These are phyloP conservation scores for Drosophila emarginata DNA, from an alignment of 2,888 invertebrate genomes.

Conservation along the genomic window DNA sequence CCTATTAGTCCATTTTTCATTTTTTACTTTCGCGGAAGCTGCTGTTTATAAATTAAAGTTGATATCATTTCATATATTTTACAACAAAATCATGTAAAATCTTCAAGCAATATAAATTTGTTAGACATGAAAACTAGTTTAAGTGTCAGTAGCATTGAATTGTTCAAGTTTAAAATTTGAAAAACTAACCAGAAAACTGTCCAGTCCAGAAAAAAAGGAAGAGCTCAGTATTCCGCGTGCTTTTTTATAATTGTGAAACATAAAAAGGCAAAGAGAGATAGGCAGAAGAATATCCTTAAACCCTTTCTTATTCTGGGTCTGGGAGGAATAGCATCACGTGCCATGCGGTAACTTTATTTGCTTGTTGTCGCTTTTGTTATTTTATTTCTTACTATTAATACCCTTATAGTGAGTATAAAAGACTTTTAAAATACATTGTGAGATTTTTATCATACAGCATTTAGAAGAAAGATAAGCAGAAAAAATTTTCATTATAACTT, in stretches of 20 bases:
- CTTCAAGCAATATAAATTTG: neutral
- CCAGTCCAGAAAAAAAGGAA: neutral
- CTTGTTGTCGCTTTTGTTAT: constrained; percentile 5
- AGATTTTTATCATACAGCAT: too few relatives aligned
- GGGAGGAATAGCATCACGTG: constrained; percentile 38
- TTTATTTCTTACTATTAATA: constrained; percentile 4
- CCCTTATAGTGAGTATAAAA: constrained; percentile 11
- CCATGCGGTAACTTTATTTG: constrained; percentile 51
- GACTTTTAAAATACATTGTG: too few relatives aligned
- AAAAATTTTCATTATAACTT: too few relatives aligned
- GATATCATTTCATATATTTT: too few relatives aligned
- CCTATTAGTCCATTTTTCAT: too few relatives aligned
- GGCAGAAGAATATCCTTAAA: constrained; percentile 5
- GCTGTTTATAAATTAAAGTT: too few relatives aligned
- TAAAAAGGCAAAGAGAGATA: neutral
- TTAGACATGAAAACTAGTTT: neutral
- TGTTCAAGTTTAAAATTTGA: neutral
- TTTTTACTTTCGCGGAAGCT: neutral
- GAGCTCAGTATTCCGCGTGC: neutral
- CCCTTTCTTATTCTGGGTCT: constrained; percentile 8
- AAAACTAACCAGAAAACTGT: neutral
- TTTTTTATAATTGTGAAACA: constrained; percentile 2
- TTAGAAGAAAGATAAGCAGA: too few relatives aligned
- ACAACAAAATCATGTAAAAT: neutral
- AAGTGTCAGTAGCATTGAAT: neutral